Evolutionary conservation across 2,888 invertebrate genomes (phyloP), one percentile per base, ranked within the genome.

Genomic region (Monochamus alternatus): DNA sequence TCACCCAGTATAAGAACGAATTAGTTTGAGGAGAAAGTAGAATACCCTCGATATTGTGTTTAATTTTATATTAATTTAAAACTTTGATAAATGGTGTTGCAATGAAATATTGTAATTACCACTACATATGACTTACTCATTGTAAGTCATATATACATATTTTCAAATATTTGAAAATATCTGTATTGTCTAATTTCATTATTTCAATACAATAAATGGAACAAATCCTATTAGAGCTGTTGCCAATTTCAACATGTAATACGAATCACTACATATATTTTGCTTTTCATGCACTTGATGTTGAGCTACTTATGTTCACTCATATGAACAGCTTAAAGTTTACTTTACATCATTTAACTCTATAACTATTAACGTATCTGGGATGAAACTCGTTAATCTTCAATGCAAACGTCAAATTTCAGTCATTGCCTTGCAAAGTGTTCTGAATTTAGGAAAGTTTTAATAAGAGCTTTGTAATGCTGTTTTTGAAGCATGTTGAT

Each of bases 261-360:
- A 62, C n/a, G 32, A 62, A 31, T 62, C 5, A n/a, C 12, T 32
- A 10, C n/a, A 3, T 38, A 12, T 62, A 9, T n/a, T 3, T 62
- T 2, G 62, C 7, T 31, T 62, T 62, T 12, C 63, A 55, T 12
- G 44, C 44, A 44, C 14, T 44, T 64, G 38, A 5, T 44, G 14
- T 9, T 64, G 14, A 14, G 4, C 63, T 14, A 22, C 22, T 22
- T 59, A 5, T 62, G 12, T 22, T 22, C 32, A 44, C 43, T 64
- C n/a, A 44, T 43, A 43, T 43, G 62, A 62, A 62, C 10, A 7
- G 38, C 44, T 64, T 64, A 64, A 14, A 44, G 63, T 64, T 64
- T 9, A 22, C 63, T 44, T 64, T 64, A 64, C 14, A 64, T 64
- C 44, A 64, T 44, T 64, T 32, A 44, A 64, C 63, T 64, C 44